These are phyloP conservation scores for Platynereis dumerilii DNA, from an alignment of 2,888 invertebrate species.

Conservation along the genomic window DNA sequence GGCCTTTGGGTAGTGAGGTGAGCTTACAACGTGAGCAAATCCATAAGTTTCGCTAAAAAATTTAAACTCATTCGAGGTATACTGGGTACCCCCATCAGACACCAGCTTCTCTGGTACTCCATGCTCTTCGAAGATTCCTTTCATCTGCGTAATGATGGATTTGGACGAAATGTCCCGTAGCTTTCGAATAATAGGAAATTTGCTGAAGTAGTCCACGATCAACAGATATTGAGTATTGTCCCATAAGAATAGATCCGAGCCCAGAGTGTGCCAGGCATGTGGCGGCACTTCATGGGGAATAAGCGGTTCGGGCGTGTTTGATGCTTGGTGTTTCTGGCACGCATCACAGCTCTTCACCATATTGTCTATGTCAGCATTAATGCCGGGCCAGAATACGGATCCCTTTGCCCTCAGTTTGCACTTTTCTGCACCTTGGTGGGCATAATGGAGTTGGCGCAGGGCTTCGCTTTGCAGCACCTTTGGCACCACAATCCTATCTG, in stretches of 20 bases:
- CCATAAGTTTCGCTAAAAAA: conserved; percentile 17
- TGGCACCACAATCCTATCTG: conserved; percentile 27
- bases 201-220: conserved; percentile 25
- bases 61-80: conserved; percentile 31
- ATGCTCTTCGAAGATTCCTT: conserved; percentile 33
- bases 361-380: conserved; percentile 30
- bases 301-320: conserved; percentile 23
- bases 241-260: conserved; percentile 24
- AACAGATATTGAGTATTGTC: conserved; percentile 22
- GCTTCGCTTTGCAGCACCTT: conserved; percentile 12
- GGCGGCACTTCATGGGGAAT: conserved; percentile 27
- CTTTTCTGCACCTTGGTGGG: conserved; percentile 26
- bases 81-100: conserved; percentile 39
- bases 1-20: conserved; percentile 34
- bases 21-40: conserved; percentile 28
- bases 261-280: conserved; percentile 21
- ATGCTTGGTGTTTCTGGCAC: conserved; percentile 16
- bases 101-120: conserved; percentile 34
- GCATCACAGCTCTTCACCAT: conserved; percentile 15
- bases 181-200: conserved; percentile 13
- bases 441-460: conserved; percentile 21
- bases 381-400: conserved; percentile 33
- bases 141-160: conserved; percentile 19
- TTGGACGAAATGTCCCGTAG: conserved; percentile 11
- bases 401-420: conserved; percentile 28